Percentiles rank a stretch among this genome's conserved stretches.
These are phyloP conservation scores for Larimichthys polyactis DNA, from an alignment of 2,113 vertebrate species.

Conservation along the genomic window DNA sequence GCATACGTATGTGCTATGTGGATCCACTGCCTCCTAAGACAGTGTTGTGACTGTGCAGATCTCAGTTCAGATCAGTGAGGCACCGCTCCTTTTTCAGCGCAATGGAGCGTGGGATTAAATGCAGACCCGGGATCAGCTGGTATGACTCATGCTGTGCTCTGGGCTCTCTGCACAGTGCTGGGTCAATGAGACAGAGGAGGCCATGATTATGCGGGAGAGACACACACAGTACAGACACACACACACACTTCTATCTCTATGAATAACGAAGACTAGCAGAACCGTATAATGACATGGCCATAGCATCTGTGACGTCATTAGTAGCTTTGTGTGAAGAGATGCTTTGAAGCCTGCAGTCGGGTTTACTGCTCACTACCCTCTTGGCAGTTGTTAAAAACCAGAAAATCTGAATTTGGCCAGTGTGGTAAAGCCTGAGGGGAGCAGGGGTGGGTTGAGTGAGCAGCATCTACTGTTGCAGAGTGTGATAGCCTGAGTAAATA, in stretches of 20 bases:
- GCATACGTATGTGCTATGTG: background rate
- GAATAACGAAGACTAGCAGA: constrained; percentile 25
- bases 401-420: constrained; percentile 51
- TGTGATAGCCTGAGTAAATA: constrained; percentile 18
- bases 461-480: constrained; percentile 29
- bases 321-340: constrained; percentile 37
- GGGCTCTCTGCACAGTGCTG: constrained; percentile 52
- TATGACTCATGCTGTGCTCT: constrained; percentile 57
- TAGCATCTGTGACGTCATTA: constrained; percentile 32
- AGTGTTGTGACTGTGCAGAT: constrained; percentile 56
- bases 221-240: constrained; percentile 15
- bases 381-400: constrained; percentile 49
- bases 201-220: constrained; percentile 55
- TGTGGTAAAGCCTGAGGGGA: constrained; percentile 31
- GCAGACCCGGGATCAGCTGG: constrained; percentile 70
- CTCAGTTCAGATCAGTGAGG: constrained; percentile 55
- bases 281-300: constrained; percentile 5
- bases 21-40: constrained; percentile 26
- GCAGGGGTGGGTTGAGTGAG: constrained; percentile 19
- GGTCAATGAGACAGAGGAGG: constrained; percentile 65
- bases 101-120: constrained; percentile 70
- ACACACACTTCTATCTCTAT: constrained; percentile 13
- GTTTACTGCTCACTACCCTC: constrained; percentile 33
- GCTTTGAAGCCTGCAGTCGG: constrained; percentile 38
- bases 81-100: constrained; percentile 57